phyloP scores from a whole-genome alignment of 1,140 invertebrate species.

The Delia radicum region DNA sequence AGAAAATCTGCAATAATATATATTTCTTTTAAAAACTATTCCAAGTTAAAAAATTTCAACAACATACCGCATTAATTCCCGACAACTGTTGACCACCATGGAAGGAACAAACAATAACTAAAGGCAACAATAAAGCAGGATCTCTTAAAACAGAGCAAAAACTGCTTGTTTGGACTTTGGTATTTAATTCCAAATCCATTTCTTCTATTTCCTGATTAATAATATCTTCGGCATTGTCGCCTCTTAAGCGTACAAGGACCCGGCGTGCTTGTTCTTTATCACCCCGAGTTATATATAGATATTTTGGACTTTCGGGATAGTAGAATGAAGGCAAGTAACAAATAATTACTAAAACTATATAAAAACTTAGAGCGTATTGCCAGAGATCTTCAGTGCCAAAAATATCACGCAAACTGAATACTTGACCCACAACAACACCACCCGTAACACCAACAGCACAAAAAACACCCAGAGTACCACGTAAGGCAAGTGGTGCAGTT shows the following conservation, averaged over 20 bases:
- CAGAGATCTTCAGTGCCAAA: slow-evolving; percentile 64
- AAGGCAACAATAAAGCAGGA: slow-evolving; percentile 62
- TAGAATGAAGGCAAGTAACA: slow-evolving; percentile 63
- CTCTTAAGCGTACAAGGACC: slow-evolving; percentile 52
- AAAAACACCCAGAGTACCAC: slow-evolving; percentile 78
- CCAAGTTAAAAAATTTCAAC: neutral
- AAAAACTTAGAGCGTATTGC: slow-evolving; percentile 71
- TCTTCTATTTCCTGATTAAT: slow-evolving; percentile 58
- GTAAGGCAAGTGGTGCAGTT: slow-evolving; percentile 70
- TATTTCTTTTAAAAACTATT: neutral
- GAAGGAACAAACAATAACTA: slow-evolving; percentile 71
- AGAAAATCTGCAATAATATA: slow-evolving; percentile 65
- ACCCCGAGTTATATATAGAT: slow-evolving; percentile 70
- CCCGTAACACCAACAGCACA: slow-evolving; percentile 82
- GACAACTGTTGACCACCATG: slow-evolving; percentile 83
- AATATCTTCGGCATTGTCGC: slow-evolving; percentile 47
- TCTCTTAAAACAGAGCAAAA: slow-evolving; percentile 61
- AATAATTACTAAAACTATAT: slow-evolving; percentile 61
- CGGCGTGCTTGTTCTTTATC: slow-evolving; percentile 61
- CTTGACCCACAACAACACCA: slow-evolving; percentile 78
- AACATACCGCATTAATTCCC: slow-evolving; percentile 81
- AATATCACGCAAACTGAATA: slow-evolving; percentile 55
- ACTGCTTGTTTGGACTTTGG: slow-evolving; percentile 56
- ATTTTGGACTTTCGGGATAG: slow-evolving; percentile 85
- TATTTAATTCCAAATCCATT: slow-evolving; percentile 47